Conservation (phyloP, 2,113 vertebrate species). For the Hypocryptadius cinnamomeus region DNA sequence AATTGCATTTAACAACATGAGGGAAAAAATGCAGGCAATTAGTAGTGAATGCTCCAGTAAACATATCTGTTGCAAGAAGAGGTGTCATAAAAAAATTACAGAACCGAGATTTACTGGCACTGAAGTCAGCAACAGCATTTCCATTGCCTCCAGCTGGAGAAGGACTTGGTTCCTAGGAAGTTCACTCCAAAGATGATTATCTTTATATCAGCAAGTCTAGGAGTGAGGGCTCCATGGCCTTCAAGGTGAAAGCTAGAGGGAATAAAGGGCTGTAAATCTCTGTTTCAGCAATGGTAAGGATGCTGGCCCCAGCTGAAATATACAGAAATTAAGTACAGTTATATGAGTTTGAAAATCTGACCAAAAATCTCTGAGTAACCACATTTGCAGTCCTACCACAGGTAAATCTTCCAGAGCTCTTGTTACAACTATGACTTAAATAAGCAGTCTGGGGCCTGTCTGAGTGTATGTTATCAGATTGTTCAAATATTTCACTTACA, state of each 20-base stretch:
- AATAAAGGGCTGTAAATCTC: slow-evolving; percentile 30
- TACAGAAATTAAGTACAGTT: neutral
- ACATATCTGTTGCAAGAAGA: neutral
- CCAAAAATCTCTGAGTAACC: neutral
- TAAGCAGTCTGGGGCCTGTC: neutral
- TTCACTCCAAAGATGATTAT: slow-evolving; percentile 31
- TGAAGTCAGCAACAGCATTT: neutral
- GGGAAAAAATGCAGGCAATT: neutral
- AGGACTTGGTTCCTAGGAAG: slow-evolving; percentile 44
- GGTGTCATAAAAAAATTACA: neutral
- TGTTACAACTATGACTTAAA: neutral
- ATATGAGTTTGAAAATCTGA: neutral
- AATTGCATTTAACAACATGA: neutral
- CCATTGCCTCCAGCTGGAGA: slow-evolving; percentile 9
- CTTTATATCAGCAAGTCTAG: neutral
- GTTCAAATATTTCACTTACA: neutral
- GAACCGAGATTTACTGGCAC: neutral
- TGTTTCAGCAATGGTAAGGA: neutral
- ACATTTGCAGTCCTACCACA: neutral
- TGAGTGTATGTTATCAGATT: neutral
- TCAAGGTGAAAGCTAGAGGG: neutral
- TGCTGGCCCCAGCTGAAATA: neutral
- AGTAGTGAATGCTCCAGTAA: neutral
- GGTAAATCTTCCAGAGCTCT: slow-evolving; percentile 6
- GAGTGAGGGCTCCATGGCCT: neutral